Percentiles rank a stretch among this genome's conserved stretches.
Conservation (phyloP, 2,888 invertebrate genomes). For the Nysson spinosus region DNA sequence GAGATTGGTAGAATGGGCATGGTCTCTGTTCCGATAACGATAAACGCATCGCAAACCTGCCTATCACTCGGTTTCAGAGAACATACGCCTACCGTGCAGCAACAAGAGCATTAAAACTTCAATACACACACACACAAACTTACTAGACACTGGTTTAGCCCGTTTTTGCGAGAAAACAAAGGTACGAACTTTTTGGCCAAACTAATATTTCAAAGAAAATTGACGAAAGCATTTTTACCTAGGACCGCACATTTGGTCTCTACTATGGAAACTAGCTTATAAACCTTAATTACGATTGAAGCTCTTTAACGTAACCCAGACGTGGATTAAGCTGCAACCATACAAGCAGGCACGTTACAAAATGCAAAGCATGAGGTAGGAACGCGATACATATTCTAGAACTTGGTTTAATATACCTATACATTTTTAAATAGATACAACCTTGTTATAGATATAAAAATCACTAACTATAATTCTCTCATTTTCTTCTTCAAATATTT, state of each 20-base stretch:
- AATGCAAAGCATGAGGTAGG: constrained; percentile 9
- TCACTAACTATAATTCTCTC: no score
- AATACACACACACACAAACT: neutral
- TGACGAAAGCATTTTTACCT: no score
- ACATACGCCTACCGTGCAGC: constrained; percentile 10
- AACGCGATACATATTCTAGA: no score
- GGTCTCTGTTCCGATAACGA: constrained; percentile 36
- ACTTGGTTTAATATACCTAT: neutral
- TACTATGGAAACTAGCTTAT: constrained; percentile 11
- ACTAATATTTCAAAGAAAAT: no score
- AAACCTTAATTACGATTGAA: constrained; percentile 44
- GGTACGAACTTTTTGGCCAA: no score
- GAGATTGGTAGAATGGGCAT: constrained; percentile 31
- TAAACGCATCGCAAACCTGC: constrained; percentile 13
- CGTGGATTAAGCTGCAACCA: constrained; percentile 51
- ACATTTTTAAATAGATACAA: no score
- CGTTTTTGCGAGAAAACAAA: no score
- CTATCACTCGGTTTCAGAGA: constrained; percentile 2
- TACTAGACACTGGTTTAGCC: no score
- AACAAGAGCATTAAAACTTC: neutral
- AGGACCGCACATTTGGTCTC: constrained; percentile 21
- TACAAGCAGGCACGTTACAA: constrained; percentile 41
- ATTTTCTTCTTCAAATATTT: no score
- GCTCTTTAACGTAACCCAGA: constrained; percentile 41
- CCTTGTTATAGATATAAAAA: no score